These are phyloP conservation scores for Drosophila arizonae DNA, from an alignment of 1,140 invertebrate genomes.

Conservation along the genomic window DNA sequence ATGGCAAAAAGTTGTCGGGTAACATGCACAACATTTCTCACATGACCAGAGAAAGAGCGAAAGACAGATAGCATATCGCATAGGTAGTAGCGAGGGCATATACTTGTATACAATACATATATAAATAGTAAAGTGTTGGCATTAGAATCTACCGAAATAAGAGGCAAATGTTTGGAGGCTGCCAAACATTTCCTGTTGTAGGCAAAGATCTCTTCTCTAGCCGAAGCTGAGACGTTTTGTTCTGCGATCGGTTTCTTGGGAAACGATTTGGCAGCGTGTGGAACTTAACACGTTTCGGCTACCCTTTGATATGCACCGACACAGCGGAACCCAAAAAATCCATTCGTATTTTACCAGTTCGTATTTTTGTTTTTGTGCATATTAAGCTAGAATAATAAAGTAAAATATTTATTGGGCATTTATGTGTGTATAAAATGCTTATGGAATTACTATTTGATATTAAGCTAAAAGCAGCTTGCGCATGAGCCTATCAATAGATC, in stretches of 20 bases:
- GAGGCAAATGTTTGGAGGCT: conserved; percentile 40
- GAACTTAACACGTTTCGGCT: conserved; percentile 54
- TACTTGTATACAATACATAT: not conserved
- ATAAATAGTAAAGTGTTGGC: conserved; percentile 18
- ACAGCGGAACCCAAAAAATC: conserved; percentile 4
- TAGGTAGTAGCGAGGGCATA: conserved; percentile 20
- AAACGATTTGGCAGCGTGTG: conserved; percentile 65
- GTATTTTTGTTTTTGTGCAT: conserved; percentile 41
- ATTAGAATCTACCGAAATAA: conserved; percentile 70
- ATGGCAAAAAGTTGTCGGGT: conserved; percentile 75
- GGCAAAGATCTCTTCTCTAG: conserved; percentile 13
- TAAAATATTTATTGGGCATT: conserved; percentile 63
- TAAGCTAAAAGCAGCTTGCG: conserved; percentile 44
- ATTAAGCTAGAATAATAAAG: conserved; percentile 62
- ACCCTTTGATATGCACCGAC: conserved; percentile 62
- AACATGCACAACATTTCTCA: conserved; percentile 80
- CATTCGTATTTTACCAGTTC: conserved; percentile 13
- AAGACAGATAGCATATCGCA: conserved; percentile 27
- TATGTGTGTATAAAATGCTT: conserved; percentile 46
- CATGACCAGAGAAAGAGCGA: conserved; percentile 42
- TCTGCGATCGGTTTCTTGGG: conserved; percentile 58
- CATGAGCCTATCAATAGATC: conserved; percentile 54
- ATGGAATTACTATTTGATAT: conserved; percentile 50
- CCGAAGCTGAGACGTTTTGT: conserved; percentile 16
- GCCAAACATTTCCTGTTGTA: conserved; percentile 70